phyloP scores from a whole-genome alignment of 1,140 invertebrate species.

The Doryteuthis pealeii region DNA sequence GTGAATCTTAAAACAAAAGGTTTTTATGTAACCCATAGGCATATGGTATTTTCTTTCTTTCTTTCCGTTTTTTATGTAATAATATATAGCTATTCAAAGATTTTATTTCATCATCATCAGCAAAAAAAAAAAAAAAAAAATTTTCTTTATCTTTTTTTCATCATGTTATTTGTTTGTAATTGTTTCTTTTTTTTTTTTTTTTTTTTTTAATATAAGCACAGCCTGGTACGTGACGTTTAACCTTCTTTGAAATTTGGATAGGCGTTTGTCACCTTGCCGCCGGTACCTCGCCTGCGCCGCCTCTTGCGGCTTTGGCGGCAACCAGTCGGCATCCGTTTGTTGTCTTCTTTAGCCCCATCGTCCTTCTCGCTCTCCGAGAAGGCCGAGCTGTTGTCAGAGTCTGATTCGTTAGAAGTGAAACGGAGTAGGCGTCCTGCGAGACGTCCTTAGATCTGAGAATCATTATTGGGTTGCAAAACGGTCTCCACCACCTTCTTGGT shows the following conservation, averaged over 20 bases:
- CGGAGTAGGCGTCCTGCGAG: neutral
- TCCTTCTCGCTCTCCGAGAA: slow-evolving; percentile 12
- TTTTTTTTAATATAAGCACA: neutral
- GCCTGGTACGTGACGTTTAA: neutral
- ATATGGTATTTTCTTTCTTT: too few species aligned
- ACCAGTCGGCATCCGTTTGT: neutral
- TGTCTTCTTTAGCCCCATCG: slow-evolving; percentile 9
- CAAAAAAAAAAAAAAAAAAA: too few species aligned
- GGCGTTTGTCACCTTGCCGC: neutral
- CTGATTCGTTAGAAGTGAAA: neutral
- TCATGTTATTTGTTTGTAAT: too few species aligned
- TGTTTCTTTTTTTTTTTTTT: too few species aligned
- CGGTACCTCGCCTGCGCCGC: neutral
- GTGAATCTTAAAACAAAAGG: too few species aligned
- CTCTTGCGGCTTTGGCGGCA: neutral
- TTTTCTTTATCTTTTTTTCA: too few species aligned
- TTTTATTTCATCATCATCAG: too few species aligned
- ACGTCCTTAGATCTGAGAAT: neutral
- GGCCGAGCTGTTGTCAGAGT: neutral
- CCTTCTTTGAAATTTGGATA: neutral
- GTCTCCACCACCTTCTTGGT: neutral
- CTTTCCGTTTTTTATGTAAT: too few species aligned
- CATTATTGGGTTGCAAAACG: neutral
- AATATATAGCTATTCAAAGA: too few species aligned
- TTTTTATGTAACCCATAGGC: too few species aligned